Percentiles rank a stretch among this genome's conserved stretches.
phyloP scores from a whole-genome alignment of 2,888 invertebrate genomes.

The Eristalis pertinax region DNA sequence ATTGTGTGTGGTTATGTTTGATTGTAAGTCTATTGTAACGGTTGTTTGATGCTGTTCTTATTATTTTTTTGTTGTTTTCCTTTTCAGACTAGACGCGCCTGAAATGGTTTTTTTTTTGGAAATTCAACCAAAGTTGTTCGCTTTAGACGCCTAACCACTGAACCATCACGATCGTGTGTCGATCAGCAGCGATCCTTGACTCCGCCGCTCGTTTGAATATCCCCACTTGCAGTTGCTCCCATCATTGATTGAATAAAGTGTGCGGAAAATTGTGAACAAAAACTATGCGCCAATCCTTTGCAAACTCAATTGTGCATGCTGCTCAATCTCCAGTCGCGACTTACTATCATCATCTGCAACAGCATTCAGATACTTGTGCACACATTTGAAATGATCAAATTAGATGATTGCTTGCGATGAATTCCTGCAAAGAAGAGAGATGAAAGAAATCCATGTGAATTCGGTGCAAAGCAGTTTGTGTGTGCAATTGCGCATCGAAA shows the following conservation, averaged over 20 bases:
- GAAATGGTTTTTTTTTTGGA: background rate
- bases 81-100: background rate
- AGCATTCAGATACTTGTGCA: too few relatives aligned
- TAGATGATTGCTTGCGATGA: slow-evolving; percentile 27
- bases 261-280: slow-evolving; percentile 35
- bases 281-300: slow-evolving; percentile 2
- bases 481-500: background rate
- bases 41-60: slow-evolving; percentile 59
- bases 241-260: slow-evolving; percentile 24
- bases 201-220: too few relatives aligned
- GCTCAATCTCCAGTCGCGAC: slow-evolving; percentile 16
- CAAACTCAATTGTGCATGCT: slow-evolving; percentile 16
- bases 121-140: background rate
- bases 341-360: too few relatives aligned
- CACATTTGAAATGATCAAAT: background rate
- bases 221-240: background rate
- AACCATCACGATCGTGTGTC: background rate
- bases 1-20: slow-evolving; percentile 18
- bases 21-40: slow-evolving; percentile 59
- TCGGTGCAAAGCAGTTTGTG: background rate
- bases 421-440: slow-evolving; percentile 56
- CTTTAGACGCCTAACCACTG: background rate
- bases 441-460: slow-evolving; percentile 58
- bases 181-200: slow-evolving; percentile 41
- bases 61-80: slow-evolving; percentile 25